Base-by-base conservation (phyloP, 2,888 invertebrate genomes). In the Andrena minutula region DNA sequence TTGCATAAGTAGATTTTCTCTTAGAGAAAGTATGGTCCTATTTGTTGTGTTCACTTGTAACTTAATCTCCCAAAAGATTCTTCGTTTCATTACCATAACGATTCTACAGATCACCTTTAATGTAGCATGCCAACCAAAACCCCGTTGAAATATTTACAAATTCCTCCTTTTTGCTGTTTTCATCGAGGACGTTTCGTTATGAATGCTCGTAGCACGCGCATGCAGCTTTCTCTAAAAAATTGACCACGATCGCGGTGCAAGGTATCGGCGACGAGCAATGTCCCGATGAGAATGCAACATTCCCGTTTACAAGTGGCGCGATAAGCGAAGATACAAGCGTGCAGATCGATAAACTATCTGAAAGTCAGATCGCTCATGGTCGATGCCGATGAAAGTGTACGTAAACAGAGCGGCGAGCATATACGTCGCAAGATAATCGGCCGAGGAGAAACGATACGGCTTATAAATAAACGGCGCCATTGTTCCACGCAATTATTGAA, bases 401-500 rank as follows among this genome's bases (percentile, higher is more conserved):
- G 79, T 70, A 78, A 75, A 83, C 70, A 83, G 60, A 73, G 16
- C 56, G 64, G 32, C 66, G 53, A 60, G 58, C 60, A 20, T 58
- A 51, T 20, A 26, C 68, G 49, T 47, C 16, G 56, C 49, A 71
- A 75, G 77, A 79, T 75, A 70, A 83, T 83, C 75, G 8, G 16
- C 2, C 41, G 66, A 30, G 56, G 65, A 32, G 53, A 70, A 81
- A 64, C 56, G 73, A 77, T 74, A 47, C n/a, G 66, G 60, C 58
- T 71, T 73, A 75, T 73, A 75, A 66, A 73, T 76, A 83, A 32
- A 58, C 53, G 64, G 32, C 41, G 80, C 56, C 75, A 81, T 83
- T 86, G 75, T 84, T 82, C 77, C 16, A 20, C 23, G 66, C 71
- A 51, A 83, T 85, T 74, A 61, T 69, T 60, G 61, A 75, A 79